Evolutionary conservation across 2,113 vertebrate species (phyloP), one percentile per base, ranked within the genome.

Genomic region (Herpetotheres cachinnans): DNA sequence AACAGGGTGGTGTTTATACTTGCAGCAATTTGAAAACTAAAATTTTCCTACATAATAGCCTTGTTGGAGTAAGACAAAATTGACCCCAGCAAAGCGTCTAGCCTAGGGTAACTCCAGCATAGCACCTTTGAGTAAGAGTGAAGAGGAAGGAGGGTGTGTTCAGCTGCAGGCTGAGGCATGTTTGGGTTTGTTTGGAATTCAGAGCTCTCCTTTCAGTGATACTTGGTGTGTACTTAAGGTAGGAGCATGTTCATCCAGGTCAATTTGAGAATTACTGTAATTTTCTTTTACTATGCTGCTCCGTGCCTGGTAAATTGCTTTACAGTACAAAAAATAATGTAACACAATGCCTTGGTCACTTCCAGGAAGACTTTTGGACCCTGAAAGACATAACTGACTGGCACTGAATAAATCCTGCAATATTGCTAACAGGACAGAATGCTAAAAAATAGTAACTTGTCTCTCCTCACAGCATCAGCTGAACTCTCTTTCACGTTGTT

Each of bases 211-310:
- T 97, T 97, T 95, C 94, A 95, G 61, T 89, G 91, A 82, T 96
- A 86, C 81, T 96, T 66, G 50, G 55, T 90, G 32, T 92, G 47
- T 95, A 92, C 84, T 96, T 95, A 96, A 95, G 84, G 88, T 84
- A 92, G 40, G 72, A 69, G 49, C 34, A 26, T 2, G 16, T 96
- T 97, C 82, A 90, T 97, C 91, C 80, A 25, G 74, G 93, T 95
- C 96, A 97, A 82, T 98, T 97, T 97, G 96, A 97, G 91, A 94
- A 96, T 97, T 95, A 70, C 85, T 96, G 71, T 95, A 92, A 84
- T 97, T 98, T 97, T 97, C 82, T 96, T 97, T 90, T 95, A 69
- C 81, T 95, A 32, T 10, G 12, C 76, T 96, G 69, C 87, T 93
- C 87, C 80, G 42, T 95, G 70, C 90, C 93, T 96, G 79, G 70